A percentile compares a stretch with the other conserved stretches of the same genome.
phyloP scores from a whole-genome alignment of 1,140 invertebrate genomes.

The Augochlora pura region DNA sequence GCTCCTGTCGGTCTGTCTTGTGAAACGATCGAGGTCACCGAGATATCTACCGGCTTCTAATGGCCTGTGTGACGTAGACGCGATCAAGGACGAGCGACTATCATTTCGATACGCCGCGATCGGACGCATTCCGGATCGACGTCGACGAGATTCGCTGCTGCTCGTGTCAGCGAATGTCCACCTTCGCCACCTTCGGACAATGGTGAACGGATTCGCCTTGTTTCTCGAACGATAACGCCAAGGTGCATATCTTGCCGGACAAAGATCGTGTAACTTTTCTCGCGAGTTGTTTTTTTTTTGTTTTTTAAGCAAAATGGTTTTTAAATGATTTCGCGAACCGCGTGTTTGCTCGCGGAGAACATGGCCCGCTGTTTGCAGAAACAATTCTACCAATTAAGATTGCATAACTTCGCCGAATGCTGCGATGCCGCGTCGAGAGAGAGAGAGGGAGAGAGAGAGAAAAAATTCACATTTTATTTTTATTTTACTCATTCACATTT shows the following conservation, averaged over 20 bases:
- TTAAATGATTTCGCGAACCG: not conserved
- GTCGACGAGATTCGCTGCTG: too few relatives aligned
- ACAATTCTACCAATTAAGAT: not conserved
- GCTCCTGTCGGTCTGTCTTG: slow-evolving; percentile 28
- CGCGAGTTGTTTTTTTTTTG: not conserved
- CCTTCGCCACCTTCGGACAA: too few relatives aligned
- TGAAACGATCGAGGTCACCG: slow-evolving; percentile 30
- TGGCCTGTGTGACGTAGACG: slow-evolving; percentile 16
- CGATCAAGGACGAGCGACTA: slow-evolving; percentile 34
- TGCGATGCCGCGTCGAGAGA: too few relatives aligned
- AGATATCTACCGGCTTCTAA: slow-evolving; percentile 44
- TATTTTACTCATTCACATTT: too few relatives aligned
- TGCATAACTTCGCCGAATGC: not conserved
- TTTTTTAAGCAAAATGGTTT: not conserved
- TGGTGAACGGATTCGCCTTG: too few relatives aligned
- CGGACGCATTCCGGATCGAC: not conserved
- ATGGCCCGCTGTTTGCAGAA: not conserved
- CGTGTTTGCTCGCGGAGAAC: not conserved
- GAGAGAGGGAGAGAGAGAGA: too few relatives aligned
- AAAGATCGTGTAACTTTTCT: not conserved
- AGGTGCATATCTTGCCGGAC: not conserved
- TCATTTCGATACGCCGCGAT: not conserved
- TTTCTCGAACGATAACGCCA: too few relatives aligned
- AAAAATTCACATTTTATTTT: too few relatives aligned
- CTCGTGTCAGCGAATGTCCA: too few relatives aligned